Evolutionary conservation across 1,140 invertebrate genomes (phyloP), one percentile per base, ranked within the genome.

Genomic region (Bilobella aurantiaca): DNA sequence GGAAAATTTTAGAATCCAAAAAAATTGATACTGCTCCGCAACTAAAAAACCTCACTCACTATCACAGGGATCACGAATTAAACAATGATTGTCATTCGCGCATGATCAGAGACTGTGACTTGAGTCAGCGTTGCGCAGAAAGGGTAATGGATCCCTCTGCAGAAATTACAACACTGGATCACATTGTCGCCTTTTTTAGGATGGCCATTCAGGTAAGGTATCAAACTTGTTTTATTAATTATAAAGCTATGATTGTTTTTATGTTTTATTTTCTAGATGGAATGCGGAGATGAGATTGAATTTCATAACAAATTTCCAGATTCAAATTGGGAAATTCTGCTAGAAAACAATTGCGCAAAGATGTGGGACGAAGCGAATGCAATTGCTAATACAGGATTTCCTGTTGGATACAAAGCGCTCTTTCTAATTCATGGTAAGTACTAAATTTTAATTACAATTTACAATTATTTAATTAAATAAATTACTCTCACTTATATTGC

Each of bases 281-380:
- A 56, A 25, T 56, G 49, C 23, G 49, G 12, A 3, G 25, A 56
- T 5, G 49, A 56, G 23, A 23, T 56, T 56, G 25, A 56, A n/a
- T 56, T 56, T 23, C 12, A 14, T 8, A 56, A 56, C 49, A 56
- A 56, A 25, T 56, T 56, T 23, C 49, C 25, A 25, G 49, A 56
- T 14, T 56, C 49, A 25, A 23, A 56, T 23, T 56, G 49, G 49
- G 12, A 56, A 23, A 56, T 5, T 25, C 12, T 56, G 49, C 3
- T 56, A 23, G 14, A 23, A 5, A n/a, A 14, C 23, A 12, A n/a
- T 56, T 56, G 49, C 23, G 25, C 49, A 3, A 56, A 56, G 5
- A 56, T 56, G 49, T 56, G 49, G 49, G 25, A 56, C 23, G 49
- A 56, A 56, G 21, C 49, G 12, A 56, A 56, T 56, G 25, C 25